phyloP scores from a whole-genome alignment of 2,113 vertebrate species.

The Mobula birostris region DNA sequence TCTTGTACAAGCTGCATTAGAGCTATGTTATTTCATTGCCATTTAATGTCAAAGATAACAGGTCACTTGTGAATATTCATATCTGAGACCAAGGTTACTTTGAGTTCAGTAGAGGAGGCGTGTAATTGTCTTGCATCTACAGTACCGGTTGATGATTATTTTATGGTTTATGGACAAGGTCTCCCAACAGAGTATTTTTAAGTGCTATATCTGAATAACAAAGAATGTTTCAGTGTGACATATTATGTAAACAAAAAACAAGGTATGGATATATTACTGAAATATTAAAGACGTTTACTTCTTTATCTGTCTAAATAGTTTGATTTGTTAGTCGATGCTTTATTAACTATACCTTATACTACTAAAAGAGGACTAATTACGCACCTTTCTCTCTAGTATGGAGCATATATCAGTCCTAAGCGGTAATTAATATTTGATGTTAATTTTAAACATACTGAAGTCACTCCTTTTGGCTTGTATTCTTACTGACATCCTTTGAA shows the following conservation, averaged over 20 bases:
- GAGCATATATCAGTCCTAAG: constrained; percentile 1
- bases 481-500: constrained; percentile 13
- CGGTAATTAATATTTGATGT: constrained; percentile 15
- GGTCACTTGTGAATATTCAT: constrained; percentile 39
- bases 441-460: neutral
- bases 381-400: neutral
- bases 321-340: neutral
- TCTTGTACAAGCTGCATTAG: constrained; percentile 35
- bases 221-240: neutral
- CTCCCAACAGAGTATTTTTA: constrained; percentile 12
- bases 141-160: neutral
- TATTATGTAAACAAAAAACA: constrained; percentile 19
- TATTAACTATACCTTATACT: neutral
- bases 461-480: neutral
- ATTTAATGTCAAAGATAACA: constrained; percentile 35
- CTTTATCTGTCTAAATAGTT: neutral
- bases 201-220: constrained; percentile 7
- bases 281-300: constrained; percentile 23
- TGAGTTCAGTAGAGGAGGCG: constrained; percentile 32
- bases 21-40: constrained; percentile 30
- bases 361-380: neutral
- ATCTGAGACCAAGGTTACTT: constrained; percentile 23
- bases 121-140: neutral
- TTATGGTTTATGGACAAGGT: constrained; percentile 27
- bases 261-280: constrained; percentile 5